phyloP scores from a whole-genome alignment of 2,797 vertebrate genomes.

The Lemur catta region DNA sequence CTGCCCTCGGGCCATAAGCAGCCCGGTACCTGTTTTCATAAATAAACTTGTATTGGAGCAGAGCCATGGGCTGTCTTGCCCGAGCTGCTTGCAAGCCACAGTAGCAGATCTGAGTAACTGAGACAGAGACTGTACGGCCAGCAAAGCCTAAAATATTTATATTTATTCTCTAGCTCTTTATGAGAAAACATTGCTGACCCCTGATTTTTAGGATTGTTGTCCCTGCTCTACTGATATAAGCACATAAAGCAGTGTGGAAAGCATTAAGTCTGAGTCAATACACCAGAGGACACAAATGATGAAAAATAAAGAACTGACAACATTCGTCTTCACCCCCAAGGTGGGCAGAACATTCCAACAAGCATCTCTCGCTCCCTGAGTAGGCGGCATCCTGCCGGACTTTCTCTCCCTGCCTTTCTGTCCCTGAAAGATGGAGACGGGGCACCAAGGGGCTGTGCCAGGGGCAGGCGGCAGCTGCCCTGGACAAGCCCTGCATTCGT shows the following conservation, averaged over 20 bases:
- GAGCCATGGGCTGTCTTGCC: neutral
- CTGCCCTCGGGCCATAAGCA: neutral
- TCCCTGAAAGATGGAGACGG: neutral
- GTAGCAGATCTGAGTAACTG: neutral
- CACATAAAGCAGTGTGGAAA: neutral
- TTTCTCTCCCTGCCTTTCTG: neutral
- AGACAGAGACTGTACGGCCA: neutral
- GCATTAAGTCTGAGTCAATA: neutral
- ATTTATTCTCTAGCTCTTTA: neutral
- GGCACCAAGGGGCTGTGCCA: neutral
- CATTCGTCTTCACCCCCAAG: too few relatives aligned
- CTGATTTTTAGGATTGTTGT: neutral
- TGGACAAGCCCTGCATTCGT: neutral
- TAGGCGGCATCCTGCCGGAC: too few relatives aligned
- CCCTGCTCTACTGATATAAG: neutral
- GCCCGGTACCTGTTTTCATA: neutral
- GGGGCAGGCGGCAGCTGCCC: neutral
- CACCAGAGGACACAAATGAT: neutral
- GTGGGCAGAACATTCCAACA: neutral
- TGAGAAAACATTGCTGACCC: neutral
- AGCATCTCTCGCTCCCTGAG: neutral
- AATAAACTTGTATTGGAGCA: neutral
- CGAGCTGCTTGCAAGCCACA: neutral
- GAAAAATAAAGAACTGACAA: neutral
- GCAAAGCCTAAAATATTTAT: neutral